These are phyloP conservation scores for Drosophila varians DNA, from an alignment of 1,140 invertebrate genomes.

Conservation along the genomic window DNA sequence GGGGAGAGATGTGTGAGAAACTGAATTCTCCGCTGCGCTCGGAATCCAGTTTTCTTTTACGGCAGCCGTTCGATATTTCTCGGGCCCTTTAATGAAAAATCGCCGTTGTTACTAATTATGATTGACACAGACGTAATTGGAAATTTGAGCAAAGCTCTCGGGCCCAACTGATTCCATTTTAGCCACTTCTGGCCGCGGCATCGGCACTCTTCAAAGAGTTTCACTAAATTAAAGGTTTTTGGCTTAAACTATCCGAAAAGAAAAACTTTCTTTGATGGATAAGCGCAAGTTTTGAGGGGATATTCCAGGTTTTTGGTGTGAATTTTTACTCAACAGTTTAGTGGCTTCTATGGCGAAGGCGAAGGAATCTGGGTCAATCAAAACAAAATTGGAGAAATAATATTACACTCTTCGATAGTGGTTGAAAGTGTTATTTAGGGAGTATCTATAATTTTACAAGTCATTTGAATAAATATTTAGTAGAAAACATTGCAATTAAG, in stretches of 20 bases:
- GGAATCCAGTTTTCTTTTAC: slow-evolving; percentile 5
- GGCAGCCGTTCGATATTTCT: slow-evolving; percentile 47
- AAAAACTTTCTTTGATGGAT: slow-evolving; percentile 78
- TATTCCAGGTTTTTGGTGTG: slow-evolving; percentile 44
- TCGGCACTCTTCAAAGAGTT: slow-evolving; percentile 79
- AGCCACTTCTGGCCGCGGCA: slow-evolving; percentile 24
- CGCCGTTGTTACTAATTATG: slow-evolving; percentile 83
- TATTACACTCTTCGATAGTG: neutral
- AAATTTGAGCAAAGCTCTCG: slow-evolving; percentile 77
- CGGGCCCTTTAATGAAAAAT: slow-evolving; percentile 78
- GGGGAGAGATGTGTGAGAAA: slow-evolving; percentile 67
- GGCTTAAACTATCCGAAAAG: slow-evolving; percentile 60
- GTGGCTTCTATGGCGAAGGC: slow-evolving; percentile 12
- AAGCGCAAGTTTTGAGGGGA: slow-evolving; percentile 56
- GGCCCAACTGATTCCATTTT: slow-evolving; percentile 46
- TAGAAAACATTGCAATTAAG: neutral
- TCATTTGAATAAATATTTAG: neutral
- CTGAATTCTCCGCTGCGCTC: slow-evolving; percentile 32
- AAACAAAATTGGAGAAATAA: neutral
- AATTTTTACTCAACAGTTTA: slow-evolving; percentile 63
- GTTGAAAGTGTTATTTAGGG: neutral
- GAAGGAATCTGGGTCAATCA: slow-evolving; percentile 21
- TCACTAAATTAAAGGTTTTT: slow-evolving; percentile 79
- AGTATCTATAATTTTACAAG: neutral
- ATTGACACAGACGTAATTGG: slow-evolving; percentile 83